These are phyloP conservation scores for Trissonchulus latispiculum DNA, from an alignment of 2,888 invertebrate genomes.

Conservation along the genomic window DNA sequence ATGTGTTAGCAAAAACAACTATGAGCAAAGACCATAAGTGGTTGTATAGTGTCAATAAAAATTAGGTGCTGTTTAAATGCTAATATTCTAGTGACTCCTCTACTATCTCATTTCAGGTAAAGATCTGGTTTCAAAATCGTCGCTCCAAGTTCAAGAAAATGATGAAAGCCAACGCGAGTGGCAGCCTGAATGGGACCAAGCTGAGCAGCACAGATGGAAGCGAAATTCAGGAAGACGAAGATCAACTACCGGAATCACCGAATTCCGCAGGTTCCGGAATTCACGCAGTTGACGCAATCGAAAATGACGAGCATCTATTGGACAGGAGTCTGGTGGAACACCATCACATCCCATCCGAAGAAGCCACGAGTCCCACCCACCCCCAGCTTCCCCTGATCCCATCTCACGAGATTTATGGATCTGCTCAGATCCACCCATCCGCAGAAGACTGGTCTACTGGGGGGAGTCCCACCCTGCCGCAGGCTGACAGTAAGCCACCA, in stretches of 20 bases:
- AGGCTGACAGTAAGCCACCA: neutral
- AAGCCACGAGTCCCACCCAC: neutral
- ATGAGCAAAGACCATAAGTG: too few species aligned
- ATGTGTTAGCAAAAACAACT: too few species aligned
- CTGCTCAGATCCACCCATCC: too few species aligned
- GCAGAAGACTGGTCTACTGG: neutral
- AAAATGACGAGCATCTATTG: too few species aligned
- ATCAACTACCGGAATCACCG: neutral
- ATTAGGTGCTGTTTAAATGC: too few species aligned
- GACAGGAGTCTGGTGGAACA: neutral
- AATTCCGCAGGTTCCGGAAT: neutral
- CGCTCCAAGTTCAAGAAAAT: constrained; percentile 97
- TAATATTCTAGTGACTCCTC: too few species aligned
- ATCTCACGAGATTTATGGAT: neutral
- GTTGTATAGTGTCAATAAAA: too few species aligned
- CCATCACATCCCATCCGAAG: neutral
- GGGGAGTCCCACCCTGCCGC: neutral
- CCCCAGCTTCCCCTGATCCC: neutral
- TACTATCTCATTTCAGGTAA: constrained; percentile 71
- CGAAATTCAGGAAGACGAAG: neutral
- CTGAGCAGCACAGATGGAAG: neutral
- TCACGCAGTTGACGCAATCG: neutral
- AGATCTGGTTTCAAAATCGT: constrained; percentile 98
- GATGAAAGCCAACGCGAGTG: constrained; percentile 58
- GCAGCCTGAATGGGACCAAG: neutral